Conservation (phyloP, 2,797 vertebrate genomes). For the Bradypus variegatus region DNA sequence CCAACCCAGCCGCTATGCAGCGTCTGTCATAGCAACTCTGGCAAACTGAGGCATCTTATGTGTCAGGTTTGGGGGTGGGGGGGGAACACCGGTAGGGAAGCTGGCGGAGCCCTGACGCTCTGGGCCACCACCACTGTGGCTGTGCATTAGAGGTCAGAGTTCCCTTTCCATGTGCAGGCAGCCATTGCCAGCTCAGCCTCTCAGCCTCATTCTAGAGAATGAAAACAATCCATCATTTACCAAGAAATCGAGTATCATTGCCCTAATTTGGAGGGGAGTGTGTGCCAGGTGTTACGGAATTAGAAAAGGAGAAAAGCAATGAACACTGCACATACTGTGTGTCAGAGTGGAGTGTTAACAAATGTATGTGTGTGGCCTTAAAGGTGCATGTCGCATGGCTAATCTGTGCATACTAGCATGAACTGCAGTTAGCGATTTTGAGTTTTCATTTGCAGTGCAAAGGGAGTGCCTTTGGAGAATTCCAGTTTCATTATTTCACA, state of each 20-base stretch:
- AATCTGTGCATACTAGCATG: fast-evolving
- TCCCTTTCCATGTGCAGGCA: no score
- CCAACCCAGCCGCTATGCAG: no score
- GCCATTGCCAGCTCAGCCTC: no score
- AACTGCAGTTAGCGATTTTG: background rate
- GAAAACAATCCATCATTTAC: background rate
- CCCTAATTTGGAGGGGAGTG: background rate
- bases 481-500: background rate
- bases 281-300: background rate
- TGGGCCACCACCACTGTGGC: no score
- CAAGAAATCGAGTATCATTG: background rate
- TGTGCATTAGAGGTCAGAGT: no score
- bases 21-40: no score
- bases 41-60: no score
- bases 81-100: background rate
- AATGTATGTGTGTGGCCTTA: background rate
- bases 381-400: fast-evolving
- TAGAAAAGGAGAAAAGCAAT: background rate
- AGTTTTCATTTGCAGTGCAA: background rate
- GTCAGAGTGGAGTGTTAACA: background rate
- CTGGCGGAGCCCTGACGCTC: no score
- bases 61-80: no score
- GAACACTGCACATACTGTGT: no score
- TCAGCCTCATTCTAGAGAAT: background rate
- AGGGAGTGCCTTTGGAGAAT: background rate